Conservation (phyloP, 1,140 invertebrate species). For the Saccostrea echinata region DNA sequence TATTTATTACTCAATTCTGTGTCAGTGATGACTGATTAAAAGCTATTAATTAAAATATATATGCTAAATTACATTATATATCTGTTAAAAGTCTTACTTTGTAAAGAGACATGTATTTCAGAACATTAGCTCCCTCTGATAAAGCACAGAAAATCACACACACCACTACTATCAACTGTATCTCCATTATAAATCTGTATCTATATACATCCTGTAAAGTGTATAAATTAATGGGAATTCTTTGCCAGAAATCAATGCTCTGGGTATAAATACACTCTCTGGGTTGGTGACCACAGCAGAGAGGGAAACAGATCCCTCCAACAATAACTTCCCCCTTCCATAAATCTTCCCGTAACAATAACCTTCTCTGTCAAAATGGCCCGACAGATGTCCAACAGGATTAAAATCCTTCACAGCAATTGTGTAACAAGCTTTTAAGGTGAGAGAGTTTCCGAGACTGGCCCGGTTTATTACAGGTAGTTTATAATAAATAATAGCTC, state of each 20-base stretch:
- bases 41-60: no score
- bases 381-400: constrained; percentile 14
- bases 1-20: no score
- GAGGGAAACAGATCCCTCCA: neutral
- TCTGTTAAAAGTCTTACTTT: no score
- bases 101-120: no score
- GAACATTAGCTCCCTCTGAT: no score
- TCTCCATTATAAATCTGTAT: neutral
- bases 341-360: constrained; percentile 16
- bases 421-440: constrained; percentile 17
- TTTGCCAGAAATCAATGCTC: neutral
- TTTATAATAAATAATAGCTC: constrained; percentile 29
- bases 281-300: neutral
- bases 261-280: neutral
- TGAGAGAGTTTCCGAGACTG: neutral
- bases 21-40: no score
- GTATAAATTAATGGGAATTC: constrained; percentile 20
- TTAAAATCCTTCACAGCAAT: neutral
- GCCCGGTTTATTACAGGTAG: constrained; percentile 11
- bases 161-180: neutral
- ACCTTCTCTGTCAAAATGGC: neutral
- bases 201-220: neutral
- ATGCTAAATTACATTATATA: no score
- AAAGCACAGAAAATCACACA: no score
- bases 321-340: neutral